Evolutionary conservation across 2,888 invertebrate species (phyloP), one percentile per base, ranked within the genome.

Genomic region (Caenorhabditis becei): DNA sequence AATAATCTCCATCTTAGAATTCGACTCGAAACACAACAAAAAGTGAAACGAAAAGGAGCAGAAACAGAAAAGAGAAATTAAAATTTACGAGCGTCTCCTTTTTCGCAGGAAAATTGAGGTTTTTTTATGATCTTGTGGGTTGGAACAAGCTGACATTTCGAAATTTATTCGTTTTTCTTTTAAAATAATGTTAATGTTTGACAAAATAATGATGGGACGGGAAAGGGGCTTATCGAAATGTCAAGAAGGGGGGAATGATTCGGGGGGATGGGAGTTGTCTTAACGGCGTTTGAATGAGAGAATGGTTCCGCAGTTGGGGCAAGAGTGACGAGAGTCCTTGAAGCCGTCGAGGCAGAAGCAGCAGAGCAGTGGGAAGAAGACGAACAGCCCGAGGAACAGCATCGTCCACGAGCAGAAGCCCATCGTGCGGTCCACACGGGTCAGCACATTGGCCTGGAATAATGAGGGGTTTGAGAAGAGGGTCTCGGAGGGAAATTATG

Each of bases 381-480:
- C 61, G 70, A 82, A 79, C 61, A 82, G 59, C 2, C 81, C 81
- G 10, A 82, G 47, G 47, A 77, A 74, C 41, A 82, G 65, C 72
- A 77, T 77, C 10, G 63, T 61, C 81, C 81, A 82, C 5, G 81
- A 82, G 72, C 81, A 82, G 74, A 77, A 82, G 11, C 81, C 81
- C 81, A 82, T 82, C 28, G 53, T 44, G 14, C 70, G 63, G 20
- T 77, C 69, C 26, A 77, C 72, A 10, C 59, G 58, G 0, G 81
- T 82, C 28, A 14, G 18, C 20, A 82, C 77, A n/a, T 41, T 58
- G 16, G 18, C 54, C 81, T 81, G 81, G 0, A 75, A 69, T n/a
- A 14, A 11, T 28, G 18, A 18, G 18, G 26, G 41, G 37, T 44
- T 3, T 49, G 11, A 11, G 4, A 32, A 4, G 4, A n/a, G 7